phyloP scores from a whole-genome alignment of 1,140 invertebrate genomes.

The Grapholita molesta region DNA sequence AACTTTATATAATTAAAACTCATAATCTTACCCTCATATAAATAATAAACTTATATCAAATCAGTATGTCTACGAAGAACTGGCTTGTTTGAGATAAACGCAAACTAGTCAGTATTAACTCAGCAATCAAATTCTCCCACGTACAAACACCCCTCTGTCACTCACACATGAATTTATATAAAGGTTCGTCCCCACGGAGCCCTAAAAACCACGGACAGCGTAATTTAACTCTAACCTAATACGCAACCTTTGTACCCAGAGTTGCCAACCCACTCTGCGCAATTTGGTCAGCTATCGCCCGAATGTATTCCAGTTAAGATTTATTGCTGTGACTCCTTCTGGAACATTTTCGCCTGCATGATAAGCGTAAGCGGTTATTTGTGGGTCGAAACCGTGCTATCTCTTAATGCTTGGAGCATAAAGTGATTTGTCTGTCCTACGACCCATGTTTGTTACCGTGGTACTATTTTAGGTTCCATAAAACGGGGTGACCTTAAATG shows the following conservation, averaged over 20 bases:
- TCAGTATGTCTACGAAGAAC: no score
- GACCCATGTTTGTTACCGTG: not conserved
- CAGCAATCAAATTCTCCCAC: not conserved
- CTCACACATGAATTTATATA: constrained; percentile 10
- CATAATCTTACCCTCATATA: no score
- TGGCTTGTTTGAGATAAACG: no score
- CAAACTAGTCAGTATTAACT: not conserved
- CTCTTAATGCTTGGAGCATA: not conserved
- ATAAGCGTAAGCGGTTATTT: not conserved
- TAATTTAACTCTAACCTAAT: constrained; percentile 39
- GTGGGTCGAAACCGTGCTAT: not conserved
- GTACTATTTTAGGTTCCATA: no score
- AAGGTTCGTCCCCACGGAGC: not conserved
- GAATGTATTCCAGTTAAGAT: constrained; percentile 49
- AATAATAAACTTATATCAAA: no score
- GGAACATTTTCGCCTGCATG: not conserved
- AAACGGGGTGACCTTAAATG: no score
- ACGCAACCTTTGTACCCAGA: constrained; percentile 39
- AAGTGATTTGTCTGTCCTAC: not conserved
- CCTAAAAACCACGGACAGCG: constrained; percentile 26
- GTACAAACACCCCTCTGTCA: not conserved
- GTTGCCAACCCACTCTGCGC: constrained; percentile 33
- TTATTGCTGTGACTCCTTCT: constrained; percentile 58
- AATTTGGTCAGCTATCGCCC: constrained; percentile 56
- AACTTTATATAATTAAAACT: no score